These are phyloP conservation scores for Artibeus lituratus DNA, from an alignment of 2,797 vertebrate species.

Conservation along the genomic window DNA sequence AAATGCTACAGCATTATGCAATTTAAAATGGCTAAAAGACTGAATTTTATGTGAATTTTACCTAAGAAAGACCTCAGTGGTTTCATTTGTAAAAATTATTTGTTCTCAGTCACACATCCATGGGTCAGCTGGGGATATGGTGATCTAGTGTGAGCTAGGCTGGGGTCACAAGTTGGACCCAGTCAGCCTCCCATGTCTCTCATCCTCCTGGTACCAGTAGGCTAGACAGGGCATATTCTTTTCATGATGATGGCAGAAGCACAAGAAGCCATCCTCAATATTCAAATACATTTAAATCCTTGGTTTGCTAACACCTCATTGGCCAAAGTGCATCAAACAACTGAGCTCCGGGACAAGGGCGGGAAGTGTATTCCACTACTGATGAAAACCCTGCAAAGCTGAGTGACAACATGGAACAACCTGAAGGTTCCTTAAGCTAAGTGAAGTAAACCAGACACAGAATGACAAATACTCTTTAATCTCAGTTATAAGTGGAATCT, in stretches of 20 bases:
- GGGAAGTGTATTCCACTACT: neutral
- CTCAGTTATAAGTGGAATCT: neutral
- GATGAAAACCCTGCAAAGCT: neutral
- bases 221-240: neutral
- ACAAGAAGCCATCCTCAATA: neutral
- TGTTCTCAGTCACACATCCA: neutral
- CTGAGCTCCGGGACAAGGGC: neutral
- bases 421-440: neutral
- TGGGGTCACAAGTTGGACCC: neutral
- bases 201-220: neutral
- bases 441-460: neutral
- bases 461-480: neutral
- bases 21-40: neutral
- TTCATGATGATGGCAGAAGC: neutral
- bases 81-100: neutral
- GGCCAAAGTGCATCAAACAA: neutral
- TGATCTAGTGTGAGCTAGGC: neutral
- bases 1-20: neutral
- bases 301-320: neutral
- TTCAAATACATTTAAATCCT: neutral
- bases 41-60: neutral
- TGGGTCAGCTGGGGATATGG: neutral
- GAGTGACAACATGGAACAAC: neutral
- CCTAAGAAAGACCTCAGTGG: neutral
- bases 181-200: neutral